phyloP scores from a whole-genome alignment of 2,113 vertebrate species.

The Nothocercus nigrocapillus region DNA sequence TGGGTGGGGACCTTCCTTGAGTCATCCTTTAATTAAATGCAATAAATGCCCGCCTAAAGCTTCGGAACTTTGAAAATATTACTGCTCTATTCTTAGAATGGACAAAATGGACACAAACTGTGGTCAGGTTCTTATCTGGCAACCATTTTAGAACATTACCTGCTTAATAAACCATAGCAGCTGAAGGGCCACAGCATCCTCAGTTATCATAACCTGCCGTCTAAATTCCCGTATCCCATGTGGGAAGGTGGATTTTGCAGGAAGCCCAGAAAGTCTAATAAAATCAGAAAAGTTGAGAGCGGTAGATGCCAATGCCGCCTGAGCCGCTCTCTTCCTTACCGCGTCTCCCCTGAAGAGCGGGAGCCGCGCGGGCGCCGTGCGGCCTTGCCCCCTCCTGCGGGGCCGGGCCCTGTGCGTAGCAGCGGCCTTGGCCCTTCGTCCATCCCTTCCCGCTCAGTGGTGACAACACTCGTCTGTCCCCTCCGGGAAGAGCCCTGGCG shows the following conservation, averaged over 20 bases:
- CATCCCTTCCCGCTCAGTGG: not conserved
- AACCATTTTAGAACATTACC: not conserved
- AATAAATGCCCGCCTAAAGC: not conserved
- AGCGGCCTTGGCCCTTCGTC: not conserved
- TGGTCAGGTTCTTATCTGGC: not conserved
- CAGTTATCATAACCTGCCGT: rapidly evolving
- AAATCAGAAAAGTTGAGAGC: not conserved
- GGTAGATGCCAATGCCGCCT: not conserved
- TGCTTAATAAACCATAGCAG: not conserved
- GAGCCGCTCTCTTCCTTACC: not conserved
- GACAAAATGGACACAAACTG: not conserved
- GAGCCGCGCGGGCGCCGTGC: rapidly evolving
- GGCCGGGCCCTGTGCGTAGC: rapidly evolving
- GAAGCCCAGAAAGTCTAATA: not conserved
- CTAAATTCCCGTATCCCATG: not conserved
- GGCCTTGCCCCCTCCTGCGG: not conserved
- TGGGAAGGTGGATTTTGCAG: not conserved
- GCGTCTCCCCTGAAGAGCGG: not conserved
- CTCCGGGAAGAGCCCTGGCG: rapidly evolving
- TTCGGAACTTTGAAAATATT: not conserved
- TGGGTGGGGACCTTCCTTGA: not conserved
- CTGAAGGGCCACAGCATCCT: not conserved
- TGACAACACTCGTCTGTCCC: not conserved
- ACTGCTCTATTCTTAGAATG: not conserved
- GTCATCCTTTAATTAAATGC: not conserved